A percentile compares a stretch with the other conserved stretches of the same genome.
phyloP scores from a whole-genome alignment of 2,888 invertebrate genomes.

The Microplitis manilae region DNA sequence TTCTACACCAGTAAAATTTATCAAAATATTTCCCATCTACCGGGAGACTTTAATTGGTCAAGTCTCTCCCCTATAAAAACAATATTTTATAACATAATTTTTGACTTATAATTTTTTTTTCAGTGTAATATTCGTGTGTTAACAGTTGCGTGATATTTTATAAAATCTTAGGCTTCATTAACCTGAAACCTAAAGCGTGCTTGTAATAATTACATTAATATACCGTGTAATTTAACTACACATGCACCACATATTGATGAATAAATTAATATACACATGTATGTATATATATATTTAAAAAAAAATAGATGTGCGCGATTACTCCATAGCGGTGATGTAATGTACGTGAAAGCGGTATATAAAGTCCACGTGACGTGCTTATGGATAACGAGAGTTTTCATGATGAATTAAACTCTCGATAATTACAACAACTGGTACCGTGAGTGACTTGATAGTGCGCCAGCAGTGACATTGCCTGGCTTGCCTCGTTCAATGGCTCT shows the following conservation, averaged over 20 bases:
- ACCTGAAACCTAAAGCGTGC: slow-evolving; percentile 4
- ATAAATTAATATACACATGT: neutral
- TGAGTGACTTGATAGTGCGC: slow-evolving; percentile 62
- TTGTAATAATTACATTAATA: neutral
- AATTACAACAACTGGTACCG: slow-evolving; percentile 50
- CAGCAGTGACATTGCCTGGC: slow-evolving; percentile 60
- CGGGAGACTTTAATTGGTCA: too few species aligned
- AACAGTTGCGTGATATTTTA: neutral
- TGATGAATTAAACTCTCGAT: neutral
- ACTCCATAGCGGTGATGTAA: neutral
- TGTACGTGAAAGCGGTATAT: neutral
- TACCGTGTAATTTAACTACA: neutral
- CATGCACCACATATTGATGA: neutral
- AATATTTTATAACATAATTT: too few species aligned
- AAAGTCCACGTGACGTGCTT: neutral
- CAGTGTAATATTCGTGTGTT: neutral
- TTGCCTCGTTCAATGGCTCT: slow-evolving; percentile 47
- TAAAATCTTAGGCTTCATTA: neutral
- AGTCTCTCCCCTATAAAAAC: too few species aligned
- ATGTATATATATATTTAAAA: neutral
- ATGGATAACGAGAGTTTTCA: neutral
- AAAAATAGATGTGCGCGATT: neutral
- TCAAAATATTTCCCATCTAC: too few species aligned
- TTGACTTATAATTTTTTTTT: too few species aligned
- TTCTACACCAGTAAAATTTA: too few species aligned